Conservation (phyloP, 1,140 invertebrate genomes). For the Drosophila varians region DNA sequence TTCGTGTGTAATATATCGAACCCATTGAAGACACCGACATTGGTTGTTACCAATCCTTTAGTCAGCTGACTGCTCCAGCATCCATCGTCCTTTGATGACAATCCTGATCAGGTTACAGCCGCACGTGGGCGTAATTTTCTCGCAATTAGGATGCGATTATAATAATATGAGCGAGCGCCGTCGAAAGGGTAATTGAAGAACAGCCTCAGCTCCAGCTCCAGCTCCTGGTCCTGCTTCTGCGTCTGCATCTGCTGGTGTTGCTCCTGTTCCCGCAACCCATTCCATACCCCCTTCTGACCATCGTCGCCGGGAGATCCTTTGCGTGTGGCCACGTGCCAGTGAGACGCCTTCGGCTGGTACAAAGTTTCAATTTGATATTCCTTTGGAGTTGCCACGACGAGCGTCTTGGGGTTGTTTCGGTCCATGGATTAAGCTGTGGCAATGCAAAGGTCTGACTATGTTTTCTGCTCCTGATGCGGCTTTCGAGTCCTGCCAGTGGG, state of each 20-base stretch:
- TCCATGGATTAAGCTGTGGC: constrained; percentile 65
- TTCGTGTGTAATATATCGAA: not conserved
- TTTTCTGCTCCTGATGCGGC: constrained; percentile 10
- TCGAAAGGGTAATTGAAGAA: constrained; percentile 79
- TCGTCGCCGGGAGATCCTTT: constrained; percentile 15
- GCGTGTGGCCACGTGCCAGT: constrained; percentile 60
- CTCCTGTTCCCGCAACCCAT: constrained; percentile 17
- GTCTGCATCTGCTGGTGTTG: not conserved
- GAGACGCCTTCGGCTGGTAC: constrained; percentile 48
- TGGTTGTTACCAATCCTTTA: not conserved
- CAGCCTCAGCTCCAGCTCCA: constrained; percentile 18
- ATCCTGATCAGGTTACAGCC: constrained; percentile 77
- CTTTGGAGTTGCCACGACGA: constrained; percentile 14
- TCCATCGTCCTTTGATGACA: constrained; percentile 56
- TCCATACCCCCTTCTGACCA: constrained; percentile 17
- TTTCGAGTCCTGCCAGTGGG: constrained; percentile 21
- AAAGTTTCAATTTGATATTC: constrained; percentile 74
- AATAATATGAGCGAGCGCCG: constrained; percentile 66
- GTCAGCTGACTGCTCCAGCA: constrained; percentile 29
- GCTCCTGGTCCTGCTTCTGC: not conserved
- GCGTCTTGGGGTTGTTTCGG: constrained; percentile 68
- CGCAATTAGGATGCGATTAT: constrained; percentile 84
- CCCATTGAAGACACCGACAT: constrained; percentile 1
- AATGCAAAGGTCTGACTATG: constrained; percentile 13
- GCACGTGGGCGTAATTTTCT: constrained; percentile 83